Percentiles rank a stretch among this genome's conserved stretches.
These are phyloP conservation scores for Diadophis punctatus DNA, from an alignment of 2,113 vertebrate genomes.

Conservation along the genomic window DNA sequence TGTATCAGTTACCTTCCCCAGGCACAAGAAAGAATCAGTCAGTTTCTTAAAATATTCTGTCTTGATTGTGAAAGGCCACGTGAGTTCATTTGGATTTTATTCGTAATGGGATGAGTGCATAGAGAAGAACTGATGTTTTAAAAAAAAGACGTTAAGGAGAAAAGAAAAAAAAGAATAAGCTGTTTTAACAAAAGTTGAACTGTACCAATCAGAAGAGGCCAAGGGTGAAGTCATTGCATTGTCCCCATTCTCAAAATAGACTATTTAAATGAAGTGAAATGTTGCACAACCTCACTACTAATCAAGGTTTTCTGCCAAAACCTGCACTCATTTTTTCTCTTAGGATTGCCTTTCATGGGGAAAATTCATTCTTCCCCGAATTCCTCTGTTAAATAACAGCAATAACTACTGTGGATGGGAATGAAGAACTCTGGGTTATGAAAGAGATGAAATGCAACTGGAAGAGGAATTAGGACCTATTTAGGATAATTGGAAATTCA, in stretches of 20 bases:
- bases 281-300: not conserved
- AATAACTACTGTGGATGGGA: not conserved
- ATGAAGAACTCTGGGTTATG: not conserved
- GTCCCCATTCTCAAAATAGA: constrained; percentile 32
- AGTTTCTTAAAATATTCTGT: constrained; percentile 54
- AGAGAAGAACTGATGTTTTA: not conserved
- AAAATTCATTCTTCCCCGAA: not conserved
- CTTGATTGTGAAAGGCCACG: constrained; percentile 50
- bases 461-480: not conserved
- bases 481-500: not conserved
- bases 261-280: not conserved
- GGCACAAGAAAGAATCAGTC: constrained; percentile 48
- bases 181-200: constrained; percentile 30
- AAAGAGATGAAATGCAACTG: not conserved
- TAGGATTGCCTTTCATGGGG: not conserved
- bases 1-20: constrained; percentile 54
- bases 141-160: constrained; percentile 21
- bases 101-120: constrained; percentile 20
- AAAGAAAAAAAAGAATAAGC: constrained; percentile 37
- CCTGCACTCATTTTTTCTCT: not conserved
- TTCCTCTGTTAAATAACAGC: not conserved
- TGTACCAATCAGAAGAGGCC: not conserved
- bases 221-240: not conserved
- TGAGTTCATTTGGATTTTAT: constrained; percentile 47
- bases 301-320: not conserved